Evolutionary conservation across 2,888 invertebrate genomes (phyloP).

Genomic region (Ophion slaviceki): DNA sequence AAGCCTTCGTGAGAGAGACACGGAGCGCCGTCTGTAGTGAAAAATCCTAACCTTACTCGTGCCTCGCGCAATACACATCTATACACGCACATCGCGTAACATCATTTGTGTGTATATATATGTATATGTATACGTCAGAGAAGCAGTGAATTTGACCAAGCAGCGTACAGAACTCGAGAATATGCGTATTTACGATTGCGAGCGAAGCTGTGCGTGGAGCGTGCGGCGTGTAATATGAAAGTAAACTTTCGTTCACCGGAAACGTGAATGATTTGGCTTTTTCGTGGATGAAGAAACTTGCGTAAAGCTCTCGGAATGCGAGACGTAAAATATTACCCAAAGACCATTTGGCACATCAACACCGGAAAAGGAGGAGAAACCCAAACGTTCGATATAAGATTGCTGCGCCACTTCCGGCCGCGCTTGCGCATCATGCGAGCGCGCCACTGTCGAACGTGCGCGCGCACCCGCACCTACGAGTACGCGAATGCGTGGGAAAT

Average conservation of each 20-base stretch:
- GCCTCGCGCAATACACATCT: slow-evolving; percentile 5
- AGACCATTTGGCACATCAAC: slow-evolving; percentile 75
- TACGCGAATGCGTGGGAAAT: slow-evolving; percentile 18
- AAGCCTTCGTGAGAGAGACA: slow-evolving; percentile 2
- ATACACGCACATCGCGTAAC: not conserved
- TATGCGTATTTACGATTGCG: slow-evolving; percentile 12
- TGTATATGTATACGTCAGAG: slow-evolving; percentile 13
- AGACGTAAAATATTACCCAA: slow-evolving; percentile 82
- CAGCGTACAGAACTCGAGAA: slow-evolving; percentile 27
- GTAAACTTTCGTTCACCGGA: slow-evolving; percentile 25
- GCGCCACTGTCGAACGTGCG: slow-evolving; percentile 22
- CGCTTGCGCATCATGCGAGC: slow-evolving; percentile 46
- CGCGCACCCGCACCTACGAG: not conserved
- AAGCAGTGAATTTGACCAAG: slow-evolving; percentile 28
- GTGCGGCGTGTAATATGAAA: slow-evolving; percentile 26
- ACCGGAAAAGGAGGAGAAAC: slow-evolving; percentile 79
- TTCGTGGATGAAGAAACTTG: slow-evolving; percentile 65
- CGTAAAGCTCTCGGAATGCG: slow-evolving; percentile 76
- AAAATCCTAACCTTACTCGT: slow-evolving; percentile 40
- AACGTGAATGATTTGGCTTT: slow-evolving; percentile 37
- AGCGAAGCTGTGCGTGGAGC: slow-evolving; percentile 5
- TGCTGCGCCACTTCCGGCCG: slow-evolving; percentile 67
- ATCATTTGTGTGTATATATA: not conserved
- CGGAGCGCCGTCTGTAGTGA: slow-evolving; percentile 53
- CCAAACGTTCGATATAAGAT: slow-evolving; percentile 72